phyloP scores from a whole-genome alignment of 2,797 vertebrate species.

The Muscicapa striata region DNA sequence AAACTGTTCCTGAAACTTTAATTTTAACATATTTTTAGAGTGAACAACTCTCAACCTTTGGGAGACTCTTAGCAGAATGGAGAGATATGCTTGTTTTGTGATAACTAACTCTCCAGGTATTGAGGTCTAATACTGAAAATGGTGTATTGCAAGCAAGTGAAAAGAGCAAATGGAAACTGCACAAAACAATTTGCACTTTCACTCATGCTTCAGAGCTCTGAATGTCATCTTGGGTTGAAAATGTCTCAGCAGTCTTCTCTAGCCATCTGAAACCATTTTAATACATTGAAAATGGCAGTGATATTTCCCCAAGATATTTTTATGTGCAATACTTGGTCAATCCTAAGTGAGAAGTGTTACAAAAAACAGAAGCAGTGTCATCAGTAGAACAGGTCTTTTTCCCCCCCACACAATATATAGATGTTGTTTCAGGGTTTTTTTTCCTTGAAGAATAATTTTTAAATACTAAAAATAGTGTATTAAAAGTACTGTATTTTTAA shows the following conservation, averaged over 20 bases:
- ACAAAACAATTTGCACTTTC: conserved; percentile 49
- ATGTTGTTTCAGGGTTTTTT: accelerated
- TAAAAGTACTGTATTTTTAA: not conserved
- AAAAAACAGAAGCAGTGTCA: not conserved
- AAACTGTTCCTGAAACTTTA: not conserved
- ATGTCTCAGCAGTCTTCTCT: conserved; percentile 44
- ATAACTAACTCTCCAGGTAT: conserved; percentile 9
- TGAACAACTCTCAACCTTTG: not conserved
- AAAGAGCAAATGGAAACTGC: conserved; percentile 49
- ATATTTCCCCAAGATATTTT: conserved; percentile 47
- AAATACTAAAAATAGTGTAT: not conserved
- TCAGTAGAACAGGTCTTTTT: not conserved
- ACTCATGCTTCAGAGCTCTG: conserved; percentile 50
- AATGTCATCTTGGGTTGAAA: conserved; percentile 49
- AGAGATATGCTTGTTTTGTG: conserved; percentile 9
- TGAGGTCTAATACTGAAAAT: conserved; percentile 11
- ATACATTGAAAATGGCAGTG: conserved; percentile 36
- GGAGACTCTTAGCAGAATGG: not conserved
- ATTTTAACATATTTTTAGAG: not conserved
- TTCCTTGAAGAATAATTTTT: not conserved
- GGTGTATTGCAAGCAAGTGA: not conserved
- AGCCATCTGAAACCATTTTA: conserved; percentile 43
- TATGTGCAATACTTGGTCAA: not conserved
- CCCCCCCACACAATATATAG: accelerated
- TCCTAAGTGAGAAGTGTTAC: not conserved